Base-by-base conservation (phyloP, 2,113 vertebrate species). In the Acanthisitta chloris region DNA sequence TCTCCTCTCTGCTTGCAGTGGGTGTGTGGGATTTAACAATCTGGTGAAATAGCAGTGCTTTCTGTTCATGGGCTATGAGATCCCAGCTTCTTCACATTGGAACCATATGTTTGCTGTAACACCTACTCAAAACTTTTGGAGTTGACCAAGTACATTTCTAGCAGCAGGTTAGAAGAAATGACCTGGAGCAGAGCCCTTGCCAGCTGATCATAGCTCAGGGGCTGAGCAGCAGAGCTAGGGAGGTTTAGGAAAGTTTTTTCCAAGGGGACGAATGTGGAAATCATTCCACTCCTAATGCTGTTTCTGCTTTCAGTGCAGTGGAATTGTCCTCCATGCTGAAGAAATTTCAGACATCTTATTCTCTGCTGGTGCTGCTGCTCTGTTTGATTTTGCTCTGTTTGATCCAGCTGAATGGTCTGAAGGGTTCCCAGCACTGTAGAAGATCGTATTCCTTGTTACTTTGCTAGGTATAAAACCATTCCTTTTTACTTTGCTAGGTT, bases 21-120 rank as follows among this genome's bases (percentile, higher is more conserved):
- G 64, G 45, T 92, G 88, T 48, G 83, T 93, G 87, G 94, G 95
- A 88, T 81, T 95, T 70, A 87, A 74, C 40, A 45, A 83, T 90
- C 93, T 88, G 87, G 42, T 77, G 82, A 62, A 86, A 86, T 54
- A 74, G 86, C 83, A 73, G 62, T 51, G 76, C 45, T 89, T 95
- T 93, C 81, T 82, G 71, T 38, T 85, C 65, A 20, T 45, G 59
- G 70, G 80, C 77, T 89, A 34, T 69, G 79, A 61, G 65, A 92
- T 59, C 57, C 59, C 66, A 86, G 2, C 65, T 91, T 91, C 81
- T 74, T 72, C 74, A 23, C 82, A 12, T 33, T 91, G 84, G 42
- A 88, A n/a, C 86, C 62, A 31, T 88, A 69, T 93, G 94, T 66
- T 72, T 88, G 57, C 89, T 89, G 21, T 83, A 71, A 84, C 80